Conservation (phyloP, 2,888 invertebrate species). For the Macaria notata region DNA sequence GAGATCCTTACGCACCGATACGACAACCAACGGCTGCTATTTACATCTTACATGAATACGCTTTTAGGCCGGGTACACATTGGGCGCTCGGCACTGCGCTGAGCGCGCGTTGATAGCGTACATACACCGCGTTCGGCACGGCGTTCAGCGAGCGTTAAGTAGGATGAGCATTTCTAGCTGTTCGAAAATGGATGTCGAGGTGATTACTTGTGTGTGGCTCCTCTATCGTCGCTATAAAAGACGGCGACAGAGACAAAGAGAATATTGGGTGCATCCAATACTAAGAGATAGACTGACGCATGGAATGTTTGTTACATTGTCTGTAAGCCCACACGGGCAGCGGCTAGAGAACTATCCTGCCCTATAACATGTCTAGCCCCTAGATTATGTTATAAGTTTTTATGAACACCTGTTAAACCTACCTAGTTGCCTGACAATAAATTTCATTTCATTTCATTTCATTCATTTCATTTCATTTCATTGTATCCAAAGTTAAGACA, state of each 20-base stretch:
- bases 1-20: too few relatives aligned
- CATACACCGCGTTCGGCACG: neutral
- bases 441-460: too few relatives aligned
- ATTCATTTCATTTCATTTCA: too few relatives aligned
- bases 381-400: too few relatives aligned
- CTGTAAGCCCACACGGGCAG: too few relatives aligned
- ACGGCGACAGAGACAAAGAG: neutral
- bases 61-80: neutral
- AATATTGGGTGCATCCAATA: constrained; percentile 34
- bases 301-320: constrained; percentile 6
- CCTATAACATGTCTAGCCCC: too few relatives aligned
- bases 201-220: neutral
- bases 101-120: neutral
- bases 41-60: too few relatives aligned
- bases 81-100: neutral
- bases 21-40: too few relatives aligned
- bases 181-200: constrained; percentile 1
- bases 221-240: too few relatives aligned
- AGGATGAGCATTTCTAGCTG: neutral
- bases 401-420: too few relatives aligned
- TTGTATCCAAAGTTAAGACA: constrained; percentile 10
- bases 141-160: neutral
- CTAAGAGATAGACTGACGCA: constrained; percentile 34
- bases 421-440: too few relatives aligned
- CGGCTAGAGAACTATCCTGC: too few relatives aligned